Base-by-base conservation (phyloP, 2,113 vertebrate genomes). In the Heliornis fulica region DNA sequence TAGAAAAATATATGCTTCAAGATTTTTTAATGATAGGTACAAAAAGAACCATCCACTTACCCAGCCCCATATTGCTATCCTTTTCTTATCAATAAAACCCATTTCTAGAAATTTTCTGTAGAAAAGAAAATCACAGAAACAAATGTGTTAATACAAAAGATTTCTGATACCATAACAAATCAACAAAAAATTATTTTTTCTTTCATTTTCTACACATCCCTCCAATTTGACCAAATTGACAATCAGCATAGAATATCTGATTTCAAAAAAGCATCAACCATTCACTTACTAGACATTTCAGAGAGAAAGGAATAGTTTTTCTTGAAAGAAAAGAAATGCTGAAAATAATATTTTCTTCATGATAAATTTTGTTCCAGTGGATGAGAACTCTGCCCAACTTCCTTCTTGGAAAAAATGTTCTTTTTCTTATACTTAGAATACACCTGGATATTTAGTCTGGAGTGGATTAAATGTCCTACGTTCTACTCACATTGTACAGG, bases 61-160 rank as follows among this genome's bases (percentile, higher is more conserved):
- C 98, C 98, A 98, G 78, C 98, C 98, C 98, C 98, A 98, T 97
- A 98, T 98, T 93, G 98, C 98, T 97, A 98, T 96, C 97, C 98
- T 97, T 87, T 97, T 98, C 93, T 98, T 98, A 97, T 98, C 98
- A 97, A 98, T 97, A 97, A 98, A 98, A 61, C 98, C 98, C 98
- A 98, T 98, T 97, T 98, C 97, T 97, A 98, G 97, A 97, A 98
- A 98, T 97, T 98, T 98, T 90, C 98, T 98, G 91, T 74, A 63
- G 71, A 90, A 97, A 98, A 92, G 57, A 92, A 97, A 96, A 96
- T 89, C 93, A 97, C n/a, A n/a, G n/a, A n/a, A n/a, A n/a, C n/a
- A n/a, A n/a, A n/a, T n/a, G n/a, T n/a, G n/a, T 94, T 92, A 59
- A 95, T 94, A 83, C 29, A 92, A 86, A 96, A 87, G 36, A 65